These are phyloP conservation scores for Trachelus tabidus DNA, from an alignment of 2,888 invertebrate species.

Conservation along the genomic window DNA sequence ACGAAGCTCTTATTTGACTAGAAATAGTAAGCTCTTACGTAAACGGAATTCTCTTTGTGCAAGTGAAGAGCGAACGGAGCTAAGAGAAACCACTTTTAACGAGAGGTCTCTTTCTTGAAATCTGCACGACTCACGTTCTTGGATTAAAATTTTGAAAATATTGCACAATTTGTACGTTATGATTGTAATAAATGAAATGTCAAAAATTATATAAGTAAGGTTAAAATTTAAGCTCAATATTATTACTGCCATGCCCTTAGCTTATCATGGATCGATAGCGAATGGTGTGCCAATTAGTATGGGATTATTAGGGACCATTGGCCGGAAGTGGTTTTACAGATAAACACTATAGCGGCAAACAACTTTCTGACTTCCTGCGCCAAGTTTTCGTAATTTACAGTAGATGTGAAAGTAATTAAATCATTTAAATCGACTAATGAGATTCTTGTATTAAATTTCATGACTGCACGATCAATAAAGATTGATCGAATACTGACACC, in stretches of 20 bases:
- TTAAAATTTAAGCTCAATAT: neutral
- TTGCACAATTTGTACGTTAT: neutral
- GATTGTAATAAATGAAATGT: neutral
- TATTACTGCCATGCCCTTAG: neutral
- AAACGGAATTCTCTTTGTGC: neutral
- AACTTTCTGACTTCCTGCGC: neutral
- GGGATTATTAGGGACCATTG: neutral
- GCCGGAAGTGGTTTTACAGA: neutral
- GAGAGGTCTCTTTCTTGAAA: neutral
- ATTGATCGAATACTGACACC: neutral
- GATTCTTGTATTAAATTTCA: neutral
- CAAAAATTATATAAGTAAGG: neutral
- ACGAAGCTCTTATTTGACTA: neutral
- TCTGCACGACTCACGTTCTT: neutral
- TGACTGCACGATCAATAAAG: neutral
- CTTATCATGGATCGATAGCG: neutral
- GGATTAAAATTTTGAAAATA: neutral
- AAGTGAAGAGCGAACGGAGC: neutral
- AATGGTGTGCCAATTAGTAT: neutral
- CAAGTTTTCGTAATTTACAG: neutral
- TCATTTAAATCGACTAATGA: neutral
- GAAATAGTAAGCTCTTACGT: neutral
- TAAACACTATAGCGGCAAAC: neutral
- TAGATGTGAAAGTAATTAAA: neutral
- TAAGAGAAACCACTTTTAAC: neutral